A percentile compares a stretch with the other conserved stretches of the same genome.
These are phyloP conservation scores for Limanda limanda DNA, from an alignment of 2,113 vertebrate species.

Conservation along the genomic window DNA sequence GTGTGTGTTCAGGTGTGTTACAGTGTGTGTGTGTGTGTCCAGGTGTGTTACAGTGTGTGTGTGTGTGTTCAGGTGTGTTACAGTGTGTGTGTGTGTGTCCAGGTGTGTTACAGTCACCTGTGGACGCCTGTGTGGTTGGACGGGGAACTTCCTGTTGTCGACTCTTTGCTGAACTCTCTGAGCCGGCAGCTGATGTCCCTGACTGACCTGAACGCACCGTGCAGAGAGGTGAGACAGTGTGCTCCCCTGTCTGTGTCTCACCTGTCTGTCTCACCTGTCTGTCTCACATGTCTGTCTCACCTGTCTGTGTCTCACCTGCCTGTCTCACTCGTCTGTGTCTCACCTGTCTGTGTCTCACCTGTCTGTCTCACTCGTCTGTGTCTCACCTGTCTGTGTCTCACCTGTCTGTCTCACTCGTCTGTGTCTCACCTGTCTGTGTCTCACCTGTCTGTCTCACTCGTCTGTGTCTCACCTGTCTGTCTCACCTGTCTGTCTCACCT, in stretches of 20 bases:
- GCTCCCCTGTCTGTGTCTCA: background rate
- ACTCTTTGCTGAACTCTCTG: constrained; percentile 77
- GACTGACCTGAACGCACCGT: constrained; percentile 75
- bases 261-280: no score
- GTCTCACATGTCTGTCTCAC: no score
- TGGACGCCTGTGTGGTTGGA: constrained; percentile 83
- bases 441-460: background rate
- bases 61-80: constrained; percentile 77
- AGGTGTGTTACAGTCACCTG: constrained; percentile 84
- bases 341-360: no score
- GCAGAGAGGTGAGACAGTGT: constrained; percentile 78
- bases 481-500: no score
- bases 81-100: constrained; percentile 20
- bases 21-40: constrained; percentile 13
- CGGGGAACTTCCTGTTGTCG: constrained; percentile 68
- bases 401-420: no score
- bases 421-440: background rate
- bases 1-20: no score
- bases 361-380: background rate
- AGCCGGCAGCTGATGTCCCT: constrained; percentile 69
- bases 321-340: no score
- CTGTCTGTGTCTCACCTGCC: background rate
- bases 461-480: background rate
- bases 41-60: constrained; percentile 78
- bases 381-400: no score